Base-by-base conservation (phyloP, 2,797 vertebrate genomes). In the Chrysocyon brachyurus region DNA sequence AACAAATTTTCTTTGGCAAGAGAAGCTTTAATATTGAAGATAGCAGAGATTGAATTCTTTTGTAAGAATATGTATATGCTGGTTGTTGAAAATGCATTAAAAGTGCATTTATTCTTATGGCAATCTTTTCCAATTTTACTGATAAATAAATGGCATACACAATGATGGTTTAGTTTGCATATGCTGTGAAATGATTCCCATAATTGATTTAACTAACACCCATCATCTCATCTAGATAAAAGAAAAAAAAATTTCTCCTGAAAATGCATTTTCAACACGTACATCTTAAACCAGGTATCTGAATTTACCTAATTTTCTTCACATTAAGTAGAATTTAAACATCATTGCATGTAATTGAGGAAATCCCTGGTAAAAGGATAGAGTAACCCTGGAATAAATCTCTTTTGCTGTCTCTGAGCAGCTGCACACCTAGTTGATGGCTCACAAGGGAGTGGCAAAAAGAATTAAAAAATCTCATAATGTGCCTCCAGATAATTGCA, bases 1-100 rank as follows among this genome's bases (percentile, higher is more conserved):
- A n/a, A 79, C 40, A 94, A 54, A 49, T 81, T 97, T 79, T 89
- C 54, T 59, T 75, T 64, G n/a, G 52, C 79, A 97, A 88, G 61
- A 81, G 28, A 10, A 68, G 54, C 19, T 85, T 96, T 77, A 91
- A 70, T 72, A 79, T 97, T 88, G 93, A 84, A 96, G 61, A 72
- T 16, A 75, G 40, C 31, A 86, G n/a, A 63, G 56, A 54, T 70
- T 31, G 28, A 72, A n/a, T 31, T 28, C 19, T 54, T 57, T 87
- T 73, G 16, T 79, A 66, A 85, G 16, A 61, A 31, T n/a, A 61
- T 26, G 6, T 59, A 57, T 4, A n/a, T n/a, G 21, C 3, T 89
- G 56, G 46, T 79, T 94, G 28, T 84, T 89, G 54, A 77, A 90
- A 77, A 84, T 24, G 52, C 12, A 49, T 85, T 75, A 75, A 75